Evolutionary conservation across 2,888 invertebrate species (phyloP).

Genomic region (Lypha dubia): DNA sequence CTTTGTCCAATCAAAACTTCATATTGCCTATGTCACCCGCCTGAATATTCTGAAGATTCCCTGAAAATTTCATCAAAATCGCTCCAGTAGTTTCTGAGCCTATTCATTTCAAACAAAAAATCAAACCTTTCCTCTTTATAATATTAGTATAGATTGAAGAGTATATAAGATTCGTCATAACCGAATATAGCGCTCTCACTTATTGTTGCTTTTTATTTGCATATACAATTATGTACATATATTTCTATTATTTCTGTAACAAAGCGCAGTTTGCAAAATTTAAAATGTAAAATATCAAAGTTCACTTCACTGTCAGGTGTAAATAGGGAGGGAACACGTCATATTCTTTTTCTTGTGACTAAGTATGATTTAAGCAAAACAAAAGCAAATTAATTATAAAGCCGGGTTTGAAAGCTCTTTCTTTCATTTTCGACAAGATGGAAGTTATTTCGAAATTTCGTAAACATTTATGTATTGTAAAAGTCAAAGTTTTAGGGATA

Average conservation of each 20-base stretch:
- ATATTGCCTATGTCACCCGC: no score
- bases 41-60: no score
- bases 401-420: not conserved
- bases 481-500: no score
- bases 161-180: not conserved
- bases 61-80: no score
- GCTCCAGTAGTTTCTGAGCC: no score
- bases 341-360: not conserved
- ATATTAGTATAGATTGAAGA: not conserved
- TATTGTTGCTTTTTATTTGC: not conserved
- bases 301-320: not conserved
- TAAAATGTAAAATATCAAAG: not conserved
- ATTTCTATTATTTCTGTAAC: not conserved
- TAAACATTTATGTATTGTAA: no score
- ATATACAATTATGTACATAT: not conserved
- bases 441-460: no score
- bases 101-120: no score
- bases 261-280: not conserved
- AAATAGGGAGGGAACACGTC: not conserved
- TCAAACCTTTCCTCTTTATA: no score
- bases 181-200: not conserved
- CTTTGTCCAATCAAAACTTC: no score
- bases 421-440: no score
- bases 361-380: not conserved
- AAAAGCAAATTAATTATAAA: not conserved